Conservation (phyloP, 2,797 vertebrate genomes). For the Oryzias dopingdopingensis region DNA sequence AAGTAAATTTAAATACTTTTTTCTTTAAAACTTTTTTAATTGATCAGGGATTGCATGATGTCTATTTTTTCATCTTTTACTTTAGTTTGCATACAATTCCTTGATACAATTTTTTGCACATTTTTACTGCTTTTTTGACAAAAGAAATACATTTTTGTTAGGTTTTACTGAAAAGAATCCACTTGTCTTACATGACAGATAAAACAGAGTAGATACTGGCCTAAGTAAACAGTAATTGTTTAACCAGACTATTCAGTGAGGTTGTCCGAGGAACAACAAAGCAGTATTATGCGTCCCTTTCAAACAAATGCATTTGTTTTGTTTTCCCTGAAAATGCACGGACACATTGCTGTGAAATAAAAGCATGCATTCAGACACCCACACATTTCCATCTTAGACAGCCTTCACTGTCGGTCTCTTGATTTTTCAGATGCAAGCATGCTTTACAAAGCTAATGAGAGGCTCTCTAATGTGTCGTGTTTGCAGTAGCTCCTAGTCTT, state of each 20-base stretch:
- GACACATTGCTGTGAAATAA: slow-evolving; percentile 15
- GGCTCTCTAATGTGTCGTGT: slow-evolving; percentile 50
- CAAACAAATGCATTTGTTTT: slow-evolving; percentile 4
- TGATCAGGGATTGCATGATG: too few relatives aligned
- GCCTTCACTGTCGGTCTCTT: slow-evolving; percentile 36
- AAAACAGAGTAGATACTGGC: slow-evolving; percentile 25
- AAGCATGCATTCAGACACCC: slow-evolving; percentile 28
- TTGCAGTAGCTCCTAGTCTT: slow-evolving; percentile 48
- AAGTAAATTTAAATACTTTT: too few relatives aligned
- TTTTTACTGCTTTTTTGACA: too few relatives aligned
- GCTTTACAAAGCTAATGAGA: slow-evolving; percentile 60
- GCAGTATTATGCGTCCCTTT: not conserved
- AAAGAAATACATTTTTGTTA: too few relatives aligned
- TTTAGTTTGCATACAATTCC: too few relatives aligned
- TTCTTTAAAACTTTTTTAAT: too few relatives aligned
- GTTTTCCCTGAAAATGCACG: slow-evolving; percentile 7
- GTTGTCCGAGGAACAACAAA: slow-evolving; percentile 6
- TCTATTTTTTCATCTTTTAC: too few relatives aligned
- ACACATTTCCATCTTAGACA: slow-evolving; percentile 24
- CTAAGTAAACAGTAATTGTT: slow-evolving; percentile 33
- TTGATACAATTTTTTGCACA: too few relatives aligned
- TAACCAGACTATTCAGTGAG: slow-evolving; percentile 13
- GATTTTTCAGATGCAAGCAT: slow-evolving; percentile 53
- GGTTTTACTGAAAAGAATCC: too few relatives aligned
- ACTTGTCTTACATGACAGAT: slow-evolving; percentile 13